These are phyloP conservation scores for Panopea generosa DNA, from an alignment of 2,888 invertebrate species.

Conservation along the genomic window DNA sequence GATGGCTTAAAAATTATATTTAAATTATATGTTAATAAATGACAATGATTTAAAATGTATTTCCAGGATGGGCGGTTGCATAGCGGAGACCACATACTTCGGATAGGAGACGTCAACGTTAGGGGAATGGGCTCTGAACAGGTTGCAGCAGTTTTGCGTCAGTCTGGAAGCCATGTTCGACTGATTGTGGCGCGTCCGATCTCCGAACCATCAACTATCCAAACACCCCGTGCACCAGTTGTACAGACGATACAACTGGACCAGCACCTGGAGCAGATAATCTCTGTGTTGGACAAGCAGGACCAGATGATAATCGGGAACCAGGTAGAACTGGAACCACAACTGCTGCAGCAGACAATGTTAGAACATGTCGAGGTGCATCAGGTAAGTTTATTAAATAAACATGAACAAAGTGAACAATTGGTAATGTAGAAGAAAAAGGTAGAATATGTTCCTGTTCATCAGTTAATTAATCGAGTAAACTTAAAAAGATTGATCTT, in stretches of 20 bases:
- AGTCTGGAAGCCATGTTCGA: conserved; percentile 97
- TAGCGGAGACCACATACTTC: conserved; percentile 98
- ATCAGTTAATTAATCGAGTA: no score
- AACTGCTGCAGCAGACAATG: conserved; percentile 76
- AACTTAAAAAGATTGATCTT: no score
- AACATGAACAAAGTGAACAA: neutral
- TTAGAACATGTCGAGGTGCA: conserved; percentile 75
- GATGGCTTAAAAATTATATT: no score
- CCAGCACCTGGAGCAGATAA: conserved; percentile 90
- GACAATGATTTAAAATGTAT: no score
- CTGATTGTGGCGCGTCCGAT: conserved; percentile 94
- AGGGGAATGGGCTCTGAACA: conserved; percentile 98
- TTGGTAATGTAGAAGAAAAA: no score
- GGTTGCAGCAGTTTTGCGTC: conserved; percentile 97
- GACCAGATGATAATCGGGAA: conserved; percentile 53
- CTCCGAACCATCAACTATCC: conserved; percentile 72
- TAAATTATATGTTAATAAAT: no score
- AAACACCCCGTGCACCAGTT: conserved; percentile 90
- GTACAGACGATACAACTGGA: conserved; percentile 95
- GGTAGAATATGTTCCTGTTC: neutral
- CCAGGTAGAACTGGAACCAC: conserved; percentile 39
- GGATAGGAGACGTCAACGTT: conserved; percentile 94
- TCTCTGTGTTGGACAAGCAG: conserved; percentile 47
- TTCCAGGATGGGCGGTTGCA: conserved; percentile 95
- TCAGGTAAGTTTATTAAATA: conserved; percentile 68